These are phyloP conservation scores for Coptodon rendalli DNA, from an alignment of 2,113 vertebrate genomes.

Conservation along the genomic window DNA sequence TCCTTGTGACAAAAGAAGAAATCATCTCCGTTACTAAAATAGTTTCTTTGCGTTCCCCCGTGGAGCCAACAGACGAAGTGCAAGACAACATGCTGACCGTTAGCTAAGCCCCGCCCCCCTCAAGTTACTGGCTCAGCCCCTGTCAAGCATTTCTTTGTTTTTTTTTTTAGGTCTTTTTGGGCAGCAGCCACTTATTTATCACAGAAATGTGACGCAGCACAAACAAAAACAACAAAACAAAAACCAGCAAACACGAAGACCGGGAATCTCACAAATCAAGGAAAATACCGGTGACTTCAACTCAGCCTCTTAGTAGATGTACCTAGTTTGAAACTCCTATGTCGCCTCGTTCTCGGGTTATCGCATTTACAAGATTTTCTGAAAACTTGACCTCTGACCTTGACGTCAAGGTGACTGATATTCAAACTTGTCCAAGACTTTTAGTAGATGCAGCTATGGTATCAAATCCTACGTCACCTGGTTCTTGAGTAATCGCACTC, in stretches of 20 bases:
- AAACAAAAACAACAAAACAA: neutral
- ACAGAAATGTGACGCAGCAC: neutral
- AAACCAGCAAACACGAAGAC: neutral
- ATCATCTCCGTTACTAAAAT: neutral
- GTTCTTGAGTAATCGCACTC: neutral
- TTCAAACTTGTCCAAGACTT: neutral
- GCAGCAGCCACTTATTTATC: neutral
- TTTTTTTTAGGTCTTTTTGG: neutral
- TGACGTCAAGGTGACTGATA: neutral
- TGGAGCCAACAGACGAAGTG: neutral
- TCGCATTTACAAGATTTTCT: neutral
- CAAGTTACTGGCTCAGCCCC: neutral
- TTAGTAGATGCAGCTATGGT: neutral
- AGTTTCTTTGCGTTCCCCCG: neutral
- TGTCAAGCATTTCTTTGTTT: neutral
- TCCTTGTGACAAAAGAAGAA: conserved; percentile 32
- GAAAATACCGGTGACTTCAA: neutral
- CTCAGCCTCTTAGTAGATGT: neutral
- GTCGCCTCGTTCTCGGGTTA: neutral
- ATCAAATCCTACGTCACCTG: neutral
- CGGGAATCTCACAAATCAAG: neutral
- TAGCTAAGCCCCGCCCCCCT: neutral
- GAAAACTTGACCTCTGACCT: neutral
- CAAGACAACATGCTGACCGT: neutral
- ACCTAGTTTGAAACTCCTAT: neutral